A percentile compares a stretch with the other conserved stretches of the same genome.
Conservation (phyloP, 2,888 invertebrate species). For the Platycheirus albimanus region DNA sequence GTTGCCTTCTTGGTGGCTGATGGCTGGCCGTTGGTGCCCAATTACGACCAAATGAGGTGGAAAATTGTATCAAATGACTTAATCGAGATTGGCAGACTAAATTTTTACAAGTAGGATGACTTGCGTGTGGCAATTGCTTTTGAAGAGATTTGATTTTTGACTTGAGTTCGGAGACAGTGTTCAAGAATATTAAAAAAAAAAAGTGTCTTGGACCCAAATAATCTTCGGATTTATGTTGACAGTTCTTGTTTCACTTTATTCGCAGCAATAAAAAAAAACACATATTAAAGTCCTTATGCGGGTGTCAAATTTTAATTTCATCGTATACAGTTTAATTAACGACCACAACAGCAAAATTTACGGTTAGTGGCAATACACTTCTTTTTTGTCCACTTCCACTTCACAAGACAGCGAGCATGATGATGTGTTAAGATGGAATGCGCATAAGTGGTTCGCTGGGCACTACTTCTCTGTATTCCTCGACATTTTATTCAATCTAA, state of each 20-base stretch:
- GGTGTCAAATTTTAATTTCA: constrained; percentile 72
- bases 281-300: constrained; percentile 20
- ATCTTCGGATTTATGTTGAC: constrained; percentile 54
- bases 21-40: constrained; percentile 80
- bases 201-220: constrained; percentile 19
- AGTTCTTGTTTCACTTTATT: constrained; percentile 57
- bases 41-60: constrained; percentile 83
- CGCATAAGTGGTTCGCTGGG: too few species aligned
- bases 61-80: constrained; percentile 83
- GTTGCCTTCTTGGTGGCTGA: constrained; percentile 72
- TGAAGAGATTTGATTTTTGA: constrained; percentile 76
- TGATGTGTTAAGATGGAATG: too few species aligned
- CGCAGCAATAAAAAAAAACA: constrained; percentile 13
- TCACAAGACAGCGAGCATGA: too few species aligned
- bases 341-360: not conserved
- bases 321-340: constrained; percentile 61
- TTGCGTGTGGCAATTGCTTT: constrained; percentile 83
- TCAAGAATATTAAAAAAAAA: not conserved
- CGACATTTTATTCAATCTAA: too few species aligned
- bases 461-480: too few species aligned
- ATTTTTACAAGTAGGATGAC: constrained; percentile 81
- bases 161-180: constrained; percentile 48
- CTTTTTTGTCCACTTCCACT: too few species aligned
- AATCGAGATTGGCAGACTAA: constrained; percentile 75
- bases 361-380: too few species aligned